phyloP scores from a whole-genome alignment of 37 sponge, comb jelly and placozoan species.

The Halisarca cf. caerulea region DNA sequence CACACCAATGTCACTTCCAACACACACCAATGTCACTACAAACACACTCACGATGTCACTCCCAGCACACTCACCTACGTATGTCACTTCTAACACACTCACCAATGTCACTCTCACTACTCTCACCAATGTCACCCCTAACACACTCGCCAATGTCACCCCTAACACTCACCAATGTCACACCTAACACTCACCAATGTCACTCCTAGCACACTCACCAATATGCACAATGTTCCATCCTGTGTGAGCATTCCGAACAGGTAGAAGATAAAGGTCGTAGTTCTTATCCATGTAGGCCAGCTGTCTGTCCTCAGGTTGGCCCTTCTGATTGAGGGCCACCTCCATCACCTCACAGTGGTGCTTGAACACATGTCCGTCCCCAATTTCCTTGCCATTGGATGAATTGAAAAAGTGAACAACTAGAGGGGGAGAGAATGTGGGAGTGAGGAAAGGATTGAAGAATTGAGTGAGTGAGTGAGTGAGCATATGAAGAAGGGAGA shows the following conservation, averaged over 20 bases:
- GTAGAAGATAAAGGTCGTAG: slow-evolving; percentile 81
- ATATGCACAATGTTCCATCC: slow-evolving; percentile 11
- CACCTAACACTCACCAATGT: too few species aligned
- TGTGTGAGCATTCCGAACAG: slow-evolving; percentile 25
- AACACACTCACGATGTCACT: too few species aligned
- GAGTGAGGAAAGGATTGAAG: slow-evolving; percentile 1
- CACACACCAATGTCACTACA: too few species aligned
- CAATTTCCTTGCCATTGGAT: slow-evolving; percentile 69
- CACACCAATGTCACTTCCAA: too few species aligned
- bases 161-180: too few species aligned
- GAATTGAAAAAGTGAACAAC: slow-evolving; percentile 84
- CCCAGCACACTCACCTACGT: too few species aligned
- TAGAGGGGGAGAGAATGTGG: background rate
- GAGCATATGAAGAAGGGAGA: too few species aligned
- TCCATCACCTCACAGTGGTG: slow-evolving; percentile 61
- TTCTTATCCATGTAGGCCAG: slow-evolving; percentile 90
- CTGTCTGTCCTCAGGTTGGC: slow-evolving; percentile 51
- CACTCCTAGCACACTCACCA: background rate
- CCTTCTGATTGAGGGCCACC: slow-evolving; percentile 71
- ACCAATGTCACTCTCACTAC: too few species aligned
- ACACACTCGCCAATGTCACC: too few species aligned
- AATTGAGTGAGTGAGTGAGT: background rate
- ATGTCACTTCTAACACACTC: too few species aligned
- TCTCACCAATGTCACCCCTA: too few species aligned
- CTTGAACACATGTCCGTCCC: slow-evolving; percentile 43